A percentile compares a stretch with the other conserved stretches of the same genome.
These are phyloP conservation scores for Leptopterna dolabrata DNA, from an alignment of 2,888 invertebrate species.

Conservation along the genomic window DNA sequence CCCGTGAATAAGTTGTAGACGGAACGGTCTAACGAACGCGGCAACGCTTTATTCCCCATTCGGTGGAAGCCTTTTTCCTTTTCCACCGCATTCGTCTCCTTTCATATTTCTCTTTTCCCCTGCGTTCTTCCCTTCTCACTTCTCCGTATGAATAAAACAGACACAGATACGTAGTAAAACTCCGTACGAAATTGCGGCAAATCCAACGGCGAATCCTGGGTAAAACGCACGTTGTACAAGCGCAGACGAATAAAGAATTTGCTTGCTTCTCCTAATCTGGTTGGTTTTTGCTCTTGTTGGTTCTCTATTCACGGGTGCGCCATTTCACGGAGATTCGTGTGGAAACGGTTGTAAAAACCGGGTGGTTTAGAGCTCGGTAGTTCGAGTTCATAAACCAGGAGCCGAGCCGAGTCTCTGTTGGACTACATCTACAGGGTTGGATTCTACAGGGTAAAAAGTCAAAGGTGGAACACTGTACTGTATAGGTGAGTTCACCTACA, in stretches of 20 bases:
- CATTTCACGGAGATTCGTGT: too few relatives aligned
- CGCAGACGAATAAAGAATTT: too few relatives aligned
- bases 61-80: not conserved
- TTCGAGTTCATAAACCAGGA: too few relatives aligned
- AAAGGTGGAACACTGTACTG: too few relatives aligned
- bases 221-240: not conserved
- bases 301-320: not conserved
- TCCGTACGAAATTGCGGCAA: not conserved
- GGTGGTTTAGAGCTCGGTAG: too few relatives aligned
- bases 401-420: too few relatives aligned
- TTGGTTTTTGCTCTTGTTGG: too few relatives aligned
- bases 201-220: not conserved
- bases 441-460: too few relatives aligned
- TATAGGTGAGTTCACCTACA: too few relatives aligned
- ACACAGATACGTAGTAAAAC: not conserved
- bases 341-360: too few relatives aligned
- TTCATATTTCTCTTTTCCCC: not conserved
- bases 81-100: not conserved
- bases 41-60: not conserved
- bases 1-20: not conserved
- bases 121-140: not conserved
- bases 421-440: too few relatives aligned
- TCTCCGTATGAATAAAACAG: not conserved
- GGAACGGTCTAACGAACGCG: not conserved
- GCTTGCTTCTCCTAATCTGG: too few relatives aligned